Conservation (phyloP, 1,140 invertebrate genomes). For the Contarinia nasturtii region DNA sequence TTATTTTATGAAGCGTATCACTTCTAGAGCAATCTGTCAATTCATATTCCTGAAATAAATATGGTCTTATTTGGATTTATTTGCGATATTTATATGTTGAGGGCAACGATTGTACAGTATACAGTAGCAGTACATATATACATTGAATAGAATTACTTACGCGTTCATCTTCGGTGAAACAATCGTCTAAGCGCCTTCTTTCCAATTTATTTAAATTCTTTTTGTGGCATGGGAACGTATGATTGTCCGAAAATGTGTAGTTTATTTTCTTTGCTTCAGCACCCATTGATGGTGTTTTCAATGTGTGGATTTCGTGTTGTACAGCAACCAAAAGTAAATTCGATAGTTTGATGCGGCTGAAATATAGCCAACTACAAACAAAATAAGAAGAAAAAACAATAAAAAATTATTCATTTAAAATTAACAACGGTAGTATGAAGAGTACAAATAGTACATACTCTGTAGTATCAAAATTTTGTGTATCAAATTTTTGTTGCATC, state of each 20-base stretch:
- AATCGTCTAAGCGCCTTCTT: constrained; percentile 43
- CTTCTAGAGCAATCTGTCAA: too few species aligned
- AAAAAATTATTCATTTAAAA: background rate
- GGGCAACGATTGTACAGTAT: too few species aligned
- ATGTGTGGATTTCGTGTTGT: constrained; percentile 21
- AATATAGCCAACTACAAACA: constrained; percentile 41
- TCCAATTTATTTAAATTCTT: constrained; percentile 44
- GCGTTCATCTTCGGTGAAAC: constrained; percentile 50
- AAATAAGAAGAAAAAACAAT: constrained; percentile 10
- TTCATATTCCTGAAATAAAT: too few species aligned
- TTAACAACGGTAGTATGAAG: background rate
- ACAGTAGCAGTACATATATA: too few species aligned
- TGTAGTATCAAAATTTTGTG: background rate
- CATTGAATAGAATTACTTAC: too few species aligned
- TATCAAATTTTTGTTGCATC: background rate
- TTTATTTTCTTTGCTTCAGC: constrained; percentile 13
- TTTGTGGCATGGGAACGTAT: constrained; percentile 49
- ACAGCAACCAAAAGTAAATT: constrained; percentile 62
- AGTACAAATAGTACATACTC: too few species aligned
- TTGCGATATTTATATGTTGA: too few species aligned
- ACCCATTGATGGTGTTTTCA: constrained; percentile 19
- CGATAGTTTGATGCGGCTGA: constrained; percentile 49
- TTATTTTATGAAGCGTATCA: too few species aligned
- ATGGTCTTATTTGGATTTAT: too few species aligned
- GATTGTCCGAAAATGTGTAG: constrained; percentile 19